Percentiles rank a stretch among this genome's conserved stretches.
Conservation (phyloP, 2,113 vertebrate genomes). For the Gymnocephalus cernua region DNA sequence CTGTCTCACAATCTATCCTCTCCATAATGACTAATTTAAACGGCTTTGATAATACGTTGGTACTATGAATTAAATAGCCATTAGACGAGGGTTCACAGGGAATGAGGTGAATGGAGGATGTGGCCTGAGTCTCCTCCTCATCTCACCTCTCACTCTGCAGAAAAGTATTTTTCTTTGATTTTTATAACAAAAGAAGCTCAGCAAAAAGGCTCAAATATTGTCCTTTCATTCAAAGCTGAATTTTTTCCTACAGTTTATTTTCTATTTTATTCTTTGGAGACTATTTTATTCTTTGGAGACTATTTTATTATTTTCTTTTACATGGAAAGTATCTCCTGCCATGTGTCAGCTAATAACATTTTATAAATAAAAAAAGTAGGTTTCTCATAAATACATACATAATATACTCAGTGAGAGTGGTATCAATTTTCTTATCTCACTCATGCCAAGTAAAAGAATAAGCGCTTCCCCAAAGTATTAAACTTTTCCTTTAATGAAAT, state of each 20-base stretch:
- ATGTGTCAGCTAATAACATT: not conserved
- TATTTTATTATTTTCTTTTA: not conserved
- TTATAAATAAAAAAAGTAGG: not conserved
- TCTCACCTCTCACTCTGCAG: slow-evolving; percentile 21
- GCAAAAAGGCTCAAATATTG: not conserved
- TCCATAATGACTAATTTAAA: slow-evolving; percentile 80
- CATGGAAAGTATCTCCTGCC: not conserved
- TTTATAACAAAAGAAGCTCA: slow-evolving; percentile 2
- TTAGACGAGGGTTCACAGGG: slow-evolving; percentile 62
- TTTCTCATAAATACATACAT: too few relatives aligned
- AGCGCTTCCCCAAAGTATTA: not conserved
- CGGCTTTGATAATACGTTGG: slow-evolving; percentile 77
- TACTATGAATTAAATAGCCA: slow-evolving; percentile 76
- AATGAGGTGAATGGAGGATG: slow-evolving; percentile 41
- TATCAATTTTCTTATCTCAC: not conserved
- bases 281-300: not conserved
- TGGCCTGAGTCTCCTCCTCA: slow-evolving; percentile 8
- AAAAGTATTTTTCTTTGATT: slow-evolving; percentile 13
- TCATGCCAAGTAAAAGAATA: not conserved
- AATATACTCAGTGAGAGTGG: not conserved
- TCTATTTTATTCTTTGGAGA: not conserved
- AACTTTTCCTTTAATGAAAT: not conserved
- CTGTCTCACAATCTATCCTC: slow-evolving; percentile 68
- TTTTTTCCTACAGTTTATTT: not conserved
- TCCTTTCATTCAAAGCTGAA: not conserved